Evolutionary conservation across 2,888 invertebrate genomes (phyloP).

Genomic region (Trichogramma dendrolimi): DNA sequence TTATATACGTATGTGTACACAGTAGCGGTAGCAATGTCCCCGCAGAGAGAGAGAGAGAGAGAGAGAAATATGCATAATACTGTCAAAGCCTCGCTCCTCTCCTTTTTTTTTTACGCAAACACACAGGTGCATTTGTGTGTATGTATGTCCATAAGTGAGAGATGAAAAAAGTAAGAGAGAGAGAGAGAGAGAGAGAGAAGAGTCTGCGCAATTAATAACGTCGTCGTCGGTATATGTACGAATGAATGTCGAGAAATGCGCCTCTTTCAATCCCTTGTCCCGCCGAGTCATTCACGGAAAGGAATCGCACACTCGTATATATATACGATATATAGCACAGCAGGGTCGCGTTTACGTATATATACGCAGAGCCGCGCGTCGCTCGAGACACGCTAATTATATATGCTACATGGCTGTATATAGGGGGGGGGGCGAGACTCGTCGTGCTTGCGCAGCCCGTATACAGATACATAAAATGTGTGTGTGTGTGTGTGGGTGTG

Average conservation of each 20-base stretch:
- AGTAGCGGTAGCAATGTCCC: not conserved
- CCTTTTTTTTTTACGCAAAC: no score
- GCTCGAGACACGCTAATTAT: constrained; percentile 23
- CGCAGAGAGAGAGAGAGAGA: constrained; percentile 6
- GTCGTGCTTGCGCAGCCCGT: not conserved
- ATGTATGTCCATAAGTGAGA: no score
- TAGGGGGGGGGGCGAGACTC: no score
- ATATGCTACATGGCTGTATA: not conserved
- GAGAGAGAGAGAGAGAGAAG: constrained; percentile 1
- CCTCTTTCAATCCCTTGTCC: not conserved
- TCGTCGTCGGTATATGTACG: constrained; percentile 1
- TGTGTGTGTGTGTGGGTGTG: no score
- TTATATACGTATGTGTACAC: no score
- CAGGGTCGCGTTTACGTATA: no score
- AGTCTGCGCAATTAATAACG: constrained; percentile 27
- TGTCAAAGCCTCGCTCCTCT: not conserved
- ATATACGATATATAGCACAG: no score
- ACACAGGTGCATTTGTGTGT: no score
- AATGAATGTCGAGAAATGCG: constrained; percentile 26
- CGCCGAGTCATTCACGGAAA: constrained; percentile 2
- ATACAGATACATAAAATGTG: not conserved
- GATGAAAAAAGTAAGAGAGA: not conserved
- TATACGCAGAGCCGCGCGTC: not conserved
- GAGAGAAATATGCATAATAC: no score
- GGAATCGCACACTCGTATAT: not conserved